Evolutionary conservation across 2,113 vertebrate species (phyloP).

Genomic region (Oplegnathus fasciatus): DNA sequence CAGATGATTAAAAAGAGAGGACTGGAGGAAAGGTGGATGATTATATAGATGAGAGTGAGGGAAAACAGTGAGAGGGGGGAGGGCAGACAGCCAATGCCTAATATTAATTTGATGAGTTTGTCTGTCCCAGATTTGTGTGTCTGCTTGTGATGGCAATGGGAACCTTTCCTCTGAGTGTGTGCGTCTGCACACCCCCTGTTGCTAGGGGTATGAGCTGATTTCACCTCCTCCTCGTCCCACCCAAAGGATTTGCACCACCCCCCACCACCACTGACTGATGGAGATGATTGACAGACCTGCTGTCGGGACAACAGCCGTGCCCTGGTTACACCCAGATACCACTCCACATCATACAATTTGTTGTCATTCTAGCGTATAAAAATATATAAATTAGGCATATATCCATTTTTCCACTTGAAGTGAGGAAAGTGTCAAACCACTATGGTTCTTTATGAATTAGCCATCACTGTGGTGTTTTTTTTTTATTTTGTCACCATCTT

Average conservation of each 20-base stretch:
- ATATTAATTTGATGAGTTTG: conserved; percentile 73
- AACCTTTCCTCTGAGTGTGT: neutral
- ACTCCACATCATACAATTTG: neutral
- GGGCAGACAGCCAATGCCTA: conserved; percentile 46
- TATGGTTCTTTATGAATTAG: neutral
- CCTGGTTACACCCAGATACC: neutral
- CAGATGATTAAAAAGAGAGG: conserved; percentile 72
- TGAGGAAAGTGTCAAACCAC: no score
- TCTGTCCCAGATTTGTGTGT: conserved; percentile 66
- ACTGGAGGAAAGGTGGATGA: conserved; percentile 61
- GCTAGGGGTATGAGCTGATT: conserved; percentile 36
- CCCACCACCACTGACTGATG: neutral
- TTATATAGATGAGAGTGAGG: conserved; percentile 50
- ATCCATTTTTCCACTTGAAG: neutral
- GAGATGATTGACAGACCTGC: conserved; percentile 31
- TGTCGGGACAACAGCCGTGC: conserved; percentile 22
- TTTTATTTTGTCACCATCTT: neutral
- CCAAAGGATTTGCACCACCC: conserved; percentile 42
- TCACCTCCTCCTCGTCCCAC: conserved; percentile 14
- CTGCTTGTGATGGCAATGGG: neutral
- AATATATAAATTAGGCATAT: neutral
- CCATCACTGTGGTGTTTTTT: neutral
- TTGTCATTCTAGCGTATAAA: neutral
- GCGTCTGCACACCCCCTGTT: conserved; percentile 24
- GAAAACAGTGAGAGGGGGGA: conserved; percentile 11